Base-by-base conservation (phyloP, 2,113 vertebrate genomes). In the Gobiocypris rarus region DNA sequence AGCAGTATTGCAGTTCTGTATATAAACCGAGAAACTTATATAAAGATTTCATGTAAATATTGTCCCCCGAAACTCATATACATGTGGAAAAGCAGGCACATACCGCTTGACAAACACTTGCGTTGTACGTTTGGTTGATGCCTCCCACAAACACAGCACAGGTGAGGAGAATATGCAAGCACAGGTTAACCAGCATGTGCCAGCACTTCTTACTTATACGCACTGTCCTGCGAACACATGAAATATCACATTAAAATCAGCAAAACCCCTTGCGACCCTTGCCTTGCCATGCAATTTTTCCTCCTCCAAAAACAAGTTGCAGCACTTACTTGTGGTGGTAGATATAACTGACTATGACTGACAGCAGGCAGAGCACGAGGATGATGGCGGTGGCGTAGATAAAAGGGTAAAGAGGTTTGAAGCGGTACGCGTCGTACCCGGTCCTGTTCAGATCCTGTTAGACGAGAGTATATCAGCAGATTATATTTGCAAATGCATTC, bases 141-240 rank as follows among this genome's bases (percentile, higher is more conserved):
- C 98, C 98, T 65, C 96, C 97, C 43, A 97, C 92, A 83, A 97
- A 99, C 84, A 98, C 95, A 67, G 92, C 94, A 26, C 96, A 96
- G 4, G 96, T 97, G 91, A 99, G 95, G 85, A 96, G 95, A 84
- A 99, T 91, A 92, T 99, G 98, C 88, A 97, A 94, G 88, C 96
- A 96, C 86, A 99, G 92, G 92, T 98, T 99, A 87, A 99, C 94
- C 77, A 99, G 89, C 97, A 99, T 99, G 91, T 99, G 97, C 97
- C 97, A 99, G 85, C 94, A 96, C 93, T 99, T 99, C 61, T 96
- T 94, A 88, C 97, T 99, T 86, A 99, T 96, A 14, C 96, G 94
- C 85, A 98, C 95, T 14, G 92, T 92, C 91, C 94, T 95, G 89
- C 38, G 89, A 83, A 75, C 24, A 75, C 73, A 75, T 5, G 6